Base-by-base conservation (phyloP, 2,113 vertebrate species). In the Aspiorhynchus laticeps region DNA sequence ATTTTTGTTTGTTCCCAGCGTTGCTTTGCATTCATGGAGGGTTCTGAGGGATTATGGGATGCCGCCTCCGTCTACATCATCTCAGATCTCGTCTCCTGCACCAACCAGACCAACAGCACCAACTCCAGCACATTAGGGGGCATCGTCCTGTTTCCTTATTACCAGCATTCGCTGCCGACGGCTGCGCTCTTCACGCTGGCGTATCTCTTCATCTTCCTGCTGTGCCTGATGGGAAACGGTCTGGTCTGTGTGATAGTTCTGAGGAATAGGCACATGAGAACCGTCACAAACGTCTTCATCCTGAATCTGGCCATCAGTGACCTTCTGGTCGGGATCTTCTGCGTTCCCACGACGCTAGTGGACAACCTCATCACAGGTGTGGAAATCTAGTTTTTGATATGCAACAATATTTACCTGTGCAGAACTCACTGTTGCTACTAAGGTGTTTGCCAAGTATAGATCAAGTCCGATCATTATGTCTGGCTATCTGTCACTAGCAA, bases 351-450 rank as follows among this genome's bases (percentile, higher is more conserved):
- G 1, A 93, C 92, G 1, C 83, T 93, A 21, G 83, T 93, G 28
- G 92, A 93, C 87, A 93, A 91, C 83, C 90, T 93, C 80, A 92
- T 93, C 73, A 93, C 92, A 90, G 93, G 92, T 92, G 90, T n/a
- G n/a, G n/a, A n/a, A n/a, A n/a, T n/a, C n/a, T 51, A 51, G 48
- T 51, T 17, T 51, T 51, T 51, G 48, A 51, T 21, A 9, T 7
- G 0, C 2, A 53, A 53, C 51, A 53, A 21, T 7, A 53, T 53
- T 53, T 19, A 53, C 17, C 51, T 21, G 51, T 21, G 51, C 17
- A 1, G n/a, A 53, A 19, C 17, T 53, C 17, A 53, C 51, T 21
- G 51, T 53, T 19, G 15, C n/a, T n/a, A n/a, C 48, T 48, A 4
- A 43, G 41, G 41, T 43, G 41, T 43, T 43, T 43, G 38, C 38